Evolutionary conservation across 2,888 invertebrate genomes (phyloP), one percentile per base, ranked within the genome.

Genomic region (Thymelicus sylvestris): DNA sequence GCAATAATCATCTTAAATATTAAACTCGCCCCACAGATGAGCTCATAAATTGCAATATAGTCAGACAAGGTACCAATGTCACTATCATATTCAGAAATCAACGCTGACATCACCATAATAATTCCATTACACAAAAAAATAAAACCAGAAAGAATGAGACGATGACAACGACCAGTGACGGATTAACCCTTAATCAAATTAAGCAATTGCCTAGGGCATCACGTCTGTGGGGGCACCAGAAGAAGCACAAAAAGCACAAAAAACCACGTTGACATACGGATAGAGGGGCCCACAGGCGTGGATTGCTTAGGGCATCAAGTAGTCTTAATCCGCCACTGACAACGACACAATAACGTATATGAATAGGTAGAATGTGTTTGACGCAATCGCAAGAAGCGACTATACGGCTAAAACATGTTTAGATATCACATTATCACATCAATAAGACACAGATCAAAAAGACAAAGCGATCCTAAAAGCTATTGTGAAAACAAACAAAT

Each of bases 141-240:
- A 85, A 80, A 84, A 82, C 78, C 78, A 84, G 83, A 82, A 85
- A 86, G 81, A 86, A 85, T 81, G 81, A 86, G 81, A 83, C 78
- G 87, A 90, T 90, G 90, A 91, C 88, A 86, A 79, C 89, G 89
- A 83, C 83, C n/a, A n/a, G n/a, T n/a, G n/a, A n/a, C n/a, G n/a
- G n/a, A n/a, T n/a, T n/a, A n/a, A n/a, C n/a, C n/a, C n/a, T n/a
- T n/a, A n/a, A n/a, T n/a, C n/a, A n/a, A n/a, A n/a, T n/a, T n/a
- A n/a, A n/a, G n/a, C n/a, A n/a, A n/a, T n/a, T n/a, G n/a, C n/a
- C n/a, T n/a, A n/a, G n/a, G n/a, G n/a, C n/a, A n/a, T n/a, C n/a
- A n/a, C n/a, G n/a, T n/a, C n/a, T n/a, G n/a, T n/a, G n/a, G n/a
- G n/a, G n/a, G n/a, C n/a, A n/a, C n/a, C n/a, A n/a, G n/a, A n/a